These are phyloP conservation scores for Procavia capensis DNA, from an alignment of 2,113 vertebrate genomes.

Conservation along the genomic window DNA sequence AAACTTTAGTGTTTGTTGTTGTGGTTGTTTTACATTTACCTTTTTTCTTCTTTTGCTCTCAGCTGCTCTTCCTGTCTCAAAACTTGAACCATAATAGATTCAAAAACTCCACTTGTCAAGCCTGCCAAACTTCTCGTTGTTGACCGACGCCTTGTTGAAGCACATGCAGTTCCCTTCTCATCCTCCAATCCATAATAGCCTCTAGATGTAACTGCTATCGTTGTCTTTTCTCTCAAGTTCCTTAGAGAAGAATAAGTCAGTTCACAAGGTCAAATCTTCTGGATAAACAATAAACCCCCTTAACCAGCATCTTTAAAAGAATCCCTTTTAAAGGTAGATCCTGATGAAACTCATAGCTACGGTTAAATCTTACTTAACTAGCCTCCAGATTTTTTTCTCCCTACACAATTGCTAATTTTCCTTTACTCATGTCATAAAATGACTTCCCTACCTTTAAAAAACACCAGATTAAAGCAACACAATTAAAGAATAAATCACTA, in stretches of 20 bases:
- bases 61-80: constrained; percentile 96
- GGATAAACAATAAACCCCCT: constrained; percentile 50
- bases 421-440: constrained; percentile 16
- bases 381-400: not conserved
- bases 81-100: constrained; percentile 96
- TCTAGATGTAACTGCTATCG: constrained; percentile 93
- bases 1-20: constrained; percentile 50
- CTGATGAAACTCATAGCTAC: not conserved
- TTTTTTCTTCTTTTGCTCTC: constrained; percentile 96
- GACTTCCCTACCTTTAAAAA: constrained; percentile 24
- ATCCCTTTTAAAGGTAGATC: not conserved
- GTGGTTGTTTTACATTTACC: constrained; percentile 87
- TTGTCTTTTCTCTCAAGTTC: constrained; percentile 95
- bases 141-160: constrained; percentile 93
- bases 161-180: constrained; percentile 89
- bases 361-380: constrained; percentile 54
- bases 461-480: constrained; percentile 21
- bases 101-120: constrained; percentile 91
- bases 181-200: constrained; percentile 94
- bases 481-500: constrained; percentile 41
- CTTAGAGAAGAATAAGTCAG: constrained; percentile 88
- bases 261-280: constrained; percentile 75
- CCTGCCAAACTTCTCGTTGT: constrained; percentile 91
- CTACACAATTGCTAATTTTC: constrained; percentile 43
- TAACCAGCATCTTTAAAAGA: constrained; percentile 57